Evolutionary conservation across 2,888 invertebrate species (phyloP).

Genomic region (Abrostola triplasia): DNA sequence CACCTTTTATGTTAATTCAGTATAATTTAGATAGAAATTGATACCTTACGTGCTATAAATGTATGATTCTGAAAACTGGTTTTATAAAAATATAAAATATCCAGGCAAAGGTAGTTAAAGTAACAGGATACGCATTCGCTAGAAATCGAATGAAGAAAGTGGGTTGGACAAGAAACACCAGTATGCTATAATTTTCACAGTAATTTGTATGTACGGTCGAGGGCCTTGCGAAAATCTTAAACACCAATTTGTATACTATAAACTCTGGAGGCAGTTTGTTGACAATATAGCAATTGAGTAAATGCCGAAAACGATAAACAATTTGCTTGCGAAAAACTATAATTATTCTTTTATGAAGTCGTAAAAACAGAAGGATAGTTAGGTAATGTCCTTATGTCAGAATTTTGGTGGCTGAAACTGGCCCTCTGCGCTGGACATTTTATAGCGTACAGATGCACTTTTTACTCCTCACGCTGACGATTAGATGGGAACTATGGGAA

Average conservation of each 20-base stretch:
- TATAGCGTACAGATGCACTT: no score
- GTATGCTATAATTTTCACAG: neutral
- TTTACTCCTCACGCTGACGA: no score
- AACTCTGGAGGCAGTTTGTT: no score
- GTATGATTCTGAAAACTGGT: constrained; percentile 8
- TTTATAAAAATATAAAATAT: constrained; percentile 8
- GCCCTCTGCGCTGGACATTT: no score
- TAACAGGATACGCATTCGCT: constrained; percentile 19
- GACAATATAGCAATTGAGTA: no score
- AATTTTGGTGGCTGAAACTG: no score
- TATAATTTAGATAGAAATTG: constrained; percentile 1
- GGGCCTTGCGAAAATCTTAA: neutral
- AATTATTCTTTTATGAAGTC: no score
- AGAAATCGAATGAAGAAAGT: constrained; percentile 25
- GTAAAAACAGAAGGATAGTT: no score
- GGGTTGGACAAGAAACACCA: constrained; percentile 2
- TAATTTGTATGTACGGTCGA: neutral
- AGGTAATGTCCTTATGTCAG: no score
- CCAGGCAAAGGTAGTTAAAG: constrained; percentile 15
- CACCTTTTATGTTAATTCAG: neutral
- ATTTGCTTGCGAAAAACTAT: no score
- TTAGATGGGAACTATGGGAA: no score
- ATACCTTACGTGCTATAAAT: neutral
- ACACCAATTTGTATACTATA: neutral
- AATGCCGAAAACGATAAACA: no score